Evolutionary conservation across 1,140 invertebrate genomes (phyloP).

Genomic region (Laupala kohalensis): DNA sequence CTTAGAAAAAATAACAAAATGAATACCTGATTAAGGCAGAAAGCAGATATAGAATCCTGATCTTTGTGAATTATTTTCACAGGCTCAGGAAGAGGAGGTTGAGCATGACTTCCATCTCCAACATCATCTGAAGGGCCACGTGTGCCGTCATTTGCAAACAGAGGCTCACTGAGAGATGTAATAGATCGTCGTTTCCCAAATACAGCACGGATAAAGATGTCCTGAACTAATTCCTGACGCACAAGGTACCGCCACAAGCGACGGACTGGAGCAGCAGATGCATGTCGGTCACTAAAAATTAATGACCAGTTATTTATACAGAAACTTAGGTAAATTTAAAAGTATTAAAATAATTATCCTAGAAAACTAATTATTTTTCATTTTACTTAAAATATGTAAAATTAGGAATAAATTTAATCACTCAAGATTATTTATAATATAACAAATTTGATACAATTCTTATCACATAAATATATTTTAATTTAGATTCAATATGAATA

Average conservation of each 20-base stretch:
- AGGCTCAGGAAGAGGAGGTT: constrained; percentile 54
- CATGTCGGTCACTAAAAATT: constrained; percentile 28
- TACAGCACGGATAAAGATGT: constrained; percentile 90
- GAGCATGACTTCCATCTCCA: constrained; percentile 20
- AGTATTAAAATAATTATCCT: neutral
- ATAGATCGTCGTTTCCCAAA: constrained; percentile 61
- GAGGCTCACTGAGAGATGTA: constrained; percentile 30
- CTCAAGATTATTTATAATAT: neutral
- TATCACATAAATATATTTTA: too few species aligned
- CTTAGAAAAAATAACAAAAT: too few species aligned
- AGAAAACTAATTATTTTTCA: neutral
- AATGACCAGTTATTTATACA: neutral
- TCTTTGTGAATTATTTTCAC: constrained; percentile 97
- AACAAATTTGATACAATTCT: too few species aligned
- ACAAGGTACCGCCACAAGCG: constrained; percentile 90
- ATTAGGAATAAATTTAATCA: neutral
- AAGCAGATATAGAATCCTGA: constrained; percentile 94
- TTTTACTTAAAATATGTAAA: neutral
- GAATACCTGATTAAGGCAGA: constrained; percentile 84
- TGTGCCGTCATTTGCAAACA: constrained; percentile 22
- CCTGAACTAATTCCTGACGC: constrained; percentile 81
- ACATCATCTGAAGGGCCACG: neutral
- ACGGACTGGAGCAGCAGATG: constrained; percentile 64
- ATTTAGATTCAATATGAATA: too few species aligned
- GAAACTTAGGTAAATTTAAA: neutral